Base-by-base conservation (phyloP, 2,113 vertebrate species). In the Sphaerodactylus townsendi region DNA sequence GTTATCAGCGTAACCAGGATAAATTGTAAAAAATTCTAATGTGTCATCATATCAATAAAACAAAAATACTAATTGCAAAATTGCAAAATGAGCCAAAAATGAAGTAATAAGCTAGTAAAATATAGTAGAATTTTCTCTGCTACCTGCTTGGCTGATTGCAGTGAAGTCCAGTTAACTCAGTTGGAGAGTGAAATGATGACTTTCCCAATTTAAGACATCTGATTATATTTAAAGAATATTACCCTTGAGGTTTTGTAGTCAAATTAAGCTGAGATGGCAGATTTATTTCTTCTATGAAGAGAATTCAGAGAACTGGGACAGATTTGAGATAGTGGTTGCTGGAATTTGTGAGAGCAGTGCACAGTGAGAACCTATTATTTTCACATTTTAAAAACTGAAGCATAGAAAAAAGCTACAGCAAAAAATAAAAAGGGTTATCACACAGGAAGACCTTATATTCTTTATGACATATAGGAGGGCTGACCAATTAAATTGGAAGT, bases 241-340 rank as follows among this genome's bases (percentile, higher is more conserved):
- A 41, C 65, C 74, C 10, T 70, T 21, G 33, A 71, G 65, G 41
- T 33, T 65, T 64, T 39, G 53, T 46, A n/a, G 17, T 65, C 69
- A 79, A 71, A 64, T 72, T 79, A 86, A 80, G 10, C 39, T 50
- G 41, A 64, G 41, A 82, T n/a, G 53, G 14, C 72, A 70, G 78
- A 46, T 37, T 19, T 59, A 14, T 69, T 86, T 81, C 10, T 76
- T 11, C 17, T 17, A 59, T 46, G 33, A 81, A 46, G 39, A 39
- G 23, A 83, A 77, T 77, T 72, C 64, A 69, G 33, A 69, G n/a
- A 75, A 76, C 37, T 74, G 30, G 84, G 84, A 44, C 41, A 65
- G 56, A 25, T 28, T 74, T 77, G 10, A 59, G 64, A 81, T 39
- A 30, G 30, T 23, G 15, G 75, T 28, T 21, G 15, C 19, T 59